Conservation (phyloP, 2,888 invertebrate genomes). For the Oegoconia quadripuncta region DNA sequence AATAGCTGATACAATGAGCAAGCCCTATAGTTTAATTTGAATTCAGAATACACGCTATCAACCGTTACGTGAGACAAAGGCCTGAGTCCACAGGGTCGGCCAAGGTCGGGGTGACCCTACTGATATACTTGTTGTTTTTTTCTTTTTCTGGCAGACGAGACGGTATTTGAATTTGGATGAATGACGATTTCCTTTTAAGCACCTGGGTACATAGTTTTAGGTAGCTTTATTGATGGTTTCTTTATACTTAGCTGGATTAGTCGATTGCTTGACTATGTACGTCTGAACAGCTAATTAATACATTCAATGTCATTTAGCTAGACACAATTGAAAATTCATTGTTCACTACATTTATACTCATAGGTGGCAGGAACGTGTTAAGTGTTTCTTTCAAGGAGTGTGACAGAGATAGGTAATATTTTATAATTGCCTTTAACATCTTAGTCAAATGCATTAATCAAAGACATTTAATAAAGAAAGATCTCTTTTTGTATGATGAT, state of each 20-base stretch:
- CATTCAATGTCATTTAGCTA: too few species aligned
- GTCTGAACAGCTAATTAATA: not conserved
- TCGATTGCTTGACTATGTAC: not conserved
- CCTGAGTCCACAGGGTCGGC: not conserved
- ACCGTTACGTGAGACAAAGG: constrained; percentile 1
- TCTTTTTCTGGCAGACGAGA: not conserved
- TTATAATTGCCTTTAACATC: too few species aligned
- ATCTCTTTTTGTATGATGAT: too few species aligned
- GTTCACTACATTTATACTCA: too few species aligned
- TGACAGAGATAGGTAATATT: too few species aligned
- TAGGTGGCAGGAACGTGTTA: too few species aligned
- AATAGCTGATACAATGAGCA: too few species aligned
- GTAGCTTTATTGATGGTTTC: not conserved
- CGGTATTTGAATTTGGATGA: not conserved
- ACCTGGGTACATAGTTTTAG: not conserved
- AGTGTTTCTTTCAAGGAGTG: too few species aligned
- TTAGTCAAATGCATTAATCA: too few species aligned
- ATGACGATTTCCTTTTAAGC: not conserved
- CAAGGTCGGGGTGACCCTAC: constrained; percentile 2
- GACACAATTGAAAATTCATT: too few species aligned
- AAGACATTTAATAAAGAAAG: too few species aligned
- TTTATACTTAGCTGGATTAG: not conserved
- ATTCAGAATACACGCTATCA: not conserved
- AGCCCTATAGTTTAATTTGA: not conserved
- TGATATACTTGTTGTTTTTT: not conserved